These are phyloP conservation scores for Arenicola marina DNA, from an alignment of 2,888 invertebrate species.

Conservation along the genomic window DNA sequence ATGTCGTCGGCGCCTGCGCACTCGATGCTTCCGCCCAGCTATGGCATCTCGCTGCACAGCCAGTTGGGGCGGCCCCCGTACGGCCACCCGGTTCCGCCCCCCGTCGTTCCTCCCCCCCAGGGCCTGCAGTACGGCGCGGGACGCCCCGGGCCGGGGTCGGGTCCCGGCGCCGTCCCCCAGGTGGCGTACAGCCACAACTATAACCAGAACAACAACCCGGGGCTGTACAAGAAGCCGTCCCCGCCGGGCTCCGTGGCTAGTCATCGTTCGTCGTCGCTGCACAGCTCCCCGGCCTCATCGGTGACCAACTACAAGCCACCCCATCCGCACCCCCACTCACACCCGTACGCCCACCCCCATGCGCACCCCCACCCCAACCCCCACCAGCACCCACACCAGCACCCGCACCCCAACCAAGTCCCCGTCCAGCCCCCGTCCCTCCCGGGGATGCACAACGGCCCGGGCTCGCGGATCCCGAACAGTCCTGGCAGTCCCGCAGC, in stretches of 20 bases:
- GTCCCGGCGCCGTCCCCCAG: background rate
- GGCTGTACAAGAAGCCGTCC: constrained; percentile 2
- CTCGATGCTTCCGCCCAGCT: background rate
- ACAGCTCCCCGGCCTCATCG: background rate
- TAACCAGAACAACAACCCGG: background rate
- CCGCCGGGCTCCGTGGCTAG: constrained; percentile 5
- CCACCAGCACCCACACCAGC: background rate
- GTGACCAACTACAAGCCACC: background rate
- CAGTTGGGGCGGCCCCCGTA: background rate
- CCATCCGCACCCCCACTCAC: too few species aligned
- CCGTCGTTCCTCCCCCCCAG: background rate
- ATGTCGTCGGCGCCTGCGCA: too few species aligned
- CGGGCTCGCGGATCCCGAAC: background rate
- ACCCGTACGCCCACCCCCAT: too few species aligned
- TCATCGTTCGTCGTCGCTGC: constrained; percentile 2
- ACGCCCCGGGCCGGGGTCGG: too few species aligned
- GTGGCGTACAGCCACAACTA: background rate
- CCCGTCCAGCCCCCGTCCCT: background rate
- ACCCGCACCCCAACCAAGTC: background rate
- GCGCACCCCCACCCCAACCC: background rate
- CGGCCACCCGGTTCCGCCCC: background rate
- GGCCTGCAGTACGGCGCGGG: background rate
- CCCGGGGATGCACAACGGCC: background rate
- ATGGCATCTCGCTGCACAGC: background rate
- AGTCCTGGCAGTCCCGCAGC: too few species aligned